These are phyloP conservation scores for Bradypodion ventrale DNA, from an alignment of 2,797 vertebrate species.

Conservation along the genomic window DNA sequence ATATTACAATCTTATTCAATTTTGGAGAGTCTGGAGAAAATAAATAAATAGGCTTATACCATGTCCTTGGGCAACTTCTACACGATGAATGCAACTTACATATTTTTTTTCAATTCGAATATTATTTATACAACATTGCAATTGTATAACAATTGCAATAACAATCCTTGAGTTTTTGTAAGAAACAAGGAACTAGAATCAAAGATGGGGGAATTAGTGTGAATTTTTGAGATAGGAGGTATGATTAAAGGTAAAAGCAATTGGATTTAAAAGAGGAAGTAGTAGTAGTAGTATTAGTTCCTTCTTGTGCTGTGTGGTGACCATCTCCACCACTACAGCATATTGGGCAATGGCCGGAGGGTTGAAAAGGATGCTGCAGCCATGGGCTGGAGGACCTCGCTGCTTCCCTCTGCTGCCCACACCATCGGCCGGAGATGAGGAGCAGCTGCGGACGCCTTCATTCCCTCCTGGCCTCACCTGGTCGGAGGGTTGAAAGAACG, in stretches of 20 bases:
- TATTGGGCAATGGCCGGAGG: too few species aligned
- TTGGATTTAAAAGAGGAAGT: background rate
- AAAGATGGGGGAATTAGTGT: background rate
- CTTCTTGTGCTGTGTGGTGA: too few species aligned
- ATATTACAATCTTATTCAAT: constrained; percentile 37
- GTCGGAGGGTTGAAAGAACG: too few species aligned
- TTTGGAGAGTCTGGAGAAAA: constrained; percentile 18
- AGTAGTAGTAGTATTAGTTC: too few species aligned
- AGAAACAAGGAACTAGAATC: background rate
- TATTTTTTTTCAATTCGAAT: background rate
- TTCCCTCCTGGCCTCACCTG: too few species aligned
- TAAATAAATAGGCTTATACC: background rate
- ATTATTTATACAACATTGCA: background rate
- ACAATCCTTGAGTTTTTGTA: background rate
- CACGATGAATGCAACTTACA: constrained; percentile 1
- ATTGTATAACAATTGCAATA: background rate
- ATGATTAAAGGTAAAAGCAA: background rate
- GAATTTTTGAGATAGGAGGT: too few species aligned
- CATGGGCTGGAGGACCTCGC: too few species aligned
- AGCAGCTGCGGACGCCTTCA: too few species aligned
- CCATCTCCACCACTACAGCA: too few species aligned
- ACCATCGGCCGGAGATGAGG: too few species aligned
- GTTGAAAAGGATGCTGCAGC: too few species aligned
- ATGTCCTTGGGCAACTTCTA: constrained; percentile 16
- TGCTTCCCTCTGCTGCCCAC: too few species aligned